Conservation (phyloP, 2,888 invertebrate genomes). For the Ferdinandea cuprea region DNA sequence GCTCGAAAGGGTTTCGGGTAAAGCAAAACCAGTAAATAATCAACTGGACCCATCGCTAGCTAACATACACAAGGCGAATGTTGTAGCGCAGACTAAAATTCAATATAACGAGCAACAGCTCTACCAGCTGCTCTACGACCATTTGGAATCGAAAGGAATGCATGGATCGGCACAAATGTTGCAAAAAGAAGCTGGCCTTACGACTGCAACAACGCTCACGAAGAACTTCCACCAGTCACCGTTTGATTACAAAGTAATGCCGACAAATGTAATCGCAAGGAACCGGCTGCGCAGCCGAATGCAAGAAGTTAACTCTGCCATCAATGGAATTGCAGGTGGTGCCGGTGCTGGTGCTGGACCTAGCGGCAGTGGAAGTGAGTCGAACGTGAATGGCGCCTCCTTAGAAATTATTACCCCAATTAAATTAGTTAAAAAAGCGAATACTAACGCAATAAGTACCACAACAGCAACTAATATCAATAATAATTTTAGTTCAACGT, state of each 20-base stretch:
- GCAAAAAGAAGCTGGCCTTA: conserved; percentile 90
- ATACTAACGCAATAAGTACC: conserved; percentile 44
- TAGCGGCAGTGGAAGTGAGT: conserved; percentile 30
- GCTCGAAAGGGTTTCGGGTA: conserved; percentile 95
- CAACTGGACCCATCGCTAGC: conserved; percentile 94
- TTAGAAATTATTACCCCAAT: conserved; percentile 77
- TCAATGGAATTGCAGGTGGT: conserved; percentile 50
- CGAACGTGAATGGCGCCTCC: conserved; percentile 69
- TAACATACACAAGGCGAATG: conserved; percentile 95
- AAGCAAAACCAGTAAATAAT: conserved; percentile 89
- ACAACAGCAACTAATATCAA: conserved; percentile 34
- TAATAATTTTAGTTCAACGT: conserved; percentile 68
- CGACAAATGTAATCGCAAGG: conserved; percentile 77
- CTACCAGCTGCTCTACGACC: conserved; percentile 94
- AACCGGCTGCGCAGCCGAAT: conserved; percentile 80
- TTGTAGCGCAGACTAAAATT: conserved; percentile 97
- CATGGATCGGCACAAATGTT: conserved; percentile 88
- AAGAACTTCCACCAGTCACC: conserved; percentile 82
- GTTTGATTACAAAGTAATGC: conserved; percentile 80
- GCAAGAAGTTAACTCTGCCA: conserved; percentile 80
- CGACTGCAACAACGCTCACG: conserved; percentile 81
- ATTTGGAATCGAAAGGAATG: conserved; percentile 91
- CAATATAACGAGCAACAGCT: conserved; percentile 97
- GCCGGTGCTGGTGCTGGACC: conserved; percentile 5
- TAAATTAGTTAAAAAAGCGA: conserved; percentile 79